A percentile compares a stretch with the other conserved stretches of the same genome.
Conservation (phyloP, 2,113 vertebrate genomes). For the Ondatra zibethicus region DNA sequence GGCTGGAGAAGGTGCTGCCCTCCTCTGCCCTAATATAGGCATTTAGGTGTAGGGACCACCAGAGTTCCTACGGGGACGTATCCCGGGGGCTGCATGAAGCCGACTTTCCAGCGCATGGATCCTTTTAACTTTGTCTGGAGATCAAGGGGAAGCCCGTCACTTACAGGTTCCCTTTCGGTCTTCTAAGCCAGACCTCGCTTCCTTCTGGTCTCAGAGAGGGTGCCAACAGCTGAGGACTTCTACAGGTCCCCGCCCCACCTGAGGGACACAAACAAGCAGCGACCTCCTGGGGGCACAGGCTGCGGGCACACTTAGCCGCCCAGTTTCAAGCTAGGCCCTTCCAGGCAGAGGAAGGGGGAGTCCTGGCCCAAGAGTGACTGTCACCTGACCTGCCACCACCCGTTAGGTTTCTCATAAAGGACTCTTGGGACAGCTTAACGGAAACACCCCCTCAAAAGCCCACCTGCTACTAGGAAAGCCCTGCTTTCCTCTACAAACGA, state of each 20-base stretch:
- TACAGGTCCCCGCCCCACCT: fast-evolving
- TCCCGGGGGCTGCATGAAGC: neutral
- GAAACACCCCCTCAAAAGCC: neutral
- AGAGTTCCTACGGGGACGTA: neutral
- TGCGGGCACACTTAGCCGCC: no score
- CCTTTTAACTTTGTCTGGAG: neutral
- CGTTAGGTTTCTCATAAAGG: neutral
- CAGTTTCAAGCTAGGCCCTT: no score
- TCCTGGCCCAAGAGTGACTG: neutral
- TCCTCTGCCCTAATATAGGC: neutral
- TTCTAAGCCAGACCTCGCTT: neutral
- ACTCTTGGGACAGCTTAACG: neutral
- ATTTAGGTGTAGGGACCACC: neutral
- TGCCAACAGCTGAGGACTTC: neutral
- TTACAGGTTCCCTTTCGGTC: neutral
- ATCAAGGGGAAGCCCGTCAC: neutral
- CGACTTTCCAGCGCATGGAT: fast-evolving
- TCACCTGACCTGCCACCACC: neutral
- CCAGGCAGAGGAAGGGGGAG: no score
- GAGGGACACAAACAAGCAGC: fast-evolving
- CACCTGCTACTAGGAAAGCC: neutral
- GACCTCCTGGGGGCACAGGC: neutral
- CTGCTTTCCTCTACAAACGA: neutral
- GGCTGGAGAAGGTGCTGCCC: neutral
- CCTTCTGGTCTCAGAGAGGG: neutral